Evolutionary conservation across 2,797 vertebrate species (phyloP).

Genomic region (Delichon dasypus): DNA sequence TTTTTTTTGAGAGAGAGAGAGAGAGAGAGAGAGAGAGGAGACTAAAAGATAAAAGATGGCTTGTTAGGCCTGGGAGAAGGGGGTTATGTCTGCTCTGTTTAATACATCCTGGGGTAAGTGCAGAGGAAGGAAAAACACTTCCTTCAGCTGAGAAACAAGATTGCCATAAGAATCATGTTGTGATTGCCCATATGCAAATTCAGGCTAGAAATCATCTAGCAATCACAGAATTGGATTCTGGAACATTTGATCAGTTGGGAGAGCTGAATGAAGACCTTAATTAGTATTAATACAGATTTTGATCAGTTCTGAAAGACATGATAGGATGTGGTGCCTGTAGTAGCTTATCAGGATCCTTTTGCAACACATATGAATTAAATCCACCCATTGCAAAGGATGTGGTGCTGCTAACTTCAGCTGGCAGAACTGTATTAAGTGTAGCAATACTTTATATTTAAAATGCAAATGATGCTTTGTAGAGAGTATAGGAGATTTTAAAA

Average conservation of each 20-base stretch:
- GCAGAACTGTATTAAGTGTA: background rate
- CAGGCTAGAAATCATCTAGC: background rate
- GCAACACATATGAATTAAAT: background rate
- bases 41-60: background rate
- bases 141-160: fast-evolving
- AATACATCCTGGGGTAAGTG: background rate
- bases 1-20: background rate
- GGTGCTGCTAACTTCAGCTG: background rate
- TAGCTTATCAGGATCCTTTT: background rate
- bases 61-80: background rate
- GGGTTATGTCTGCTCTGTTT: background rate
- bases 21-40: background rate
- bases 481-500: background rate
- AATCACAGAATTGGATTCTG: background rate
- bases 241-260: background rate
- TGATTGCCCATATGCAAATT: fast-evolving
- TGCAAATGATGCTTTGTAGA: background rate
- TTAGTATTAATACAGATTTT: background rate
- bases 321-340: background rate
- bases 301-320: background rate
- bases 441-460: background rate
- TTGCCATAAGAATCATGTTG: background rate
- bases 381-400: background rate
- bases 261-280: background rate
- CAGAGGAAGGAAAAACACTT: background rate